Percentiles rank a stretch among this genome's conserved stretches.
Conservation (phyloP, 2,113 vertebrate genomes). For the Leucopternis melanops region DNA sequence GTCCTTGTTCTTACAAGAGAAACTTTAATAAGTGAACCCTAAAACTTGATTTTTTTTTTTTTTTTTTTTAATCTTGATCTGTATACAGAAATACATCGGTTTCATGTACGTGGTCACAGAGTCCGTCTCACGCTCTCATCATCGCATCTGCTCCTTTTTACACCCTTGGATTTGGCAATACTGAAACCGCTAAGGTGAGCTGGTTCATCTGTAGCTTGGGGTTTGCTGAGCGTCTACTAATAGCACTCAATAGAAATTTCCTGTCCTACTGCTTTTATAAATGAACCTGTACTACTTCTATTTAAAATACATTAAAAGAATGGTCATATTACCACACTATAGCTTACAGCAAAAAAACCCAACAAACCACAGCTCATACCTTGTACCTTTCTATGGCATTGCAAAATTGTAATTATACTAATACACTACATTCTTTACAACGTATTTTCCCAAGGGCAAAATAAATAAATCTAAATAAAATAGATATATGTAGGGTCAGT, state of each 20-base stretch:
- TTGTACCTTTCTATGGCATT: neutral
- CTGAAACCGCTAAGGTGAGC: neutral
- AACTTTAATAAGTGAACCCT: neutral
- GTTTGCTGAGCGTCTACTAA: neutral
- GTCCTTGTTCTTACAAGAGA: neutral
- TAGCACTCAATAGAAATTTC: neutral
- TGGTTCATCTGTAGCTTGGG: neutral
- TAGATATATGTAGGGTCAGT: neutral
- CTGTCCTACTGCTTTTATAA: conserved; percentile 2
- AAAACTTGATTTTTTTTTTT: neutral
- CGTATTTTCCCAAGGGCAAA: neutral
- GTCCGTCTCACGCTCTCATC: rapidly evolving
- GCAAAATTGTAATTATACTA: conserved; percentile 37
- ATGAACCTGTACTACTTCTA: neutral
- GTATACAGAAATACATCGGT: neutral
- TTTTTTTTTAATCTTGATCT: neutral
- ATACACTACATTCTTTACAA: neutral
- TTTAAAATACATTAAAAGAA: neutral
- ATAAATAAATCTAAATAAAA: conserved; percentile 62
- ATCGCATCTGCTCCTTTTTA: neutral
- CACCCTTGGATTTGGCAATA: neutral
- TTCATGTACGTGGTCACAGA: rapidly evolving
- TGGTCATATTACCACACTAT: neutral
- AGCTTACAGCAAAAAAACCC: neutral
- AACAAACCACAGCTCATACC: neutral